Base-by-base conservation (phyloP, 1,140 invertebrate genomes). In the Rhagoletis zephyria region DNA sequence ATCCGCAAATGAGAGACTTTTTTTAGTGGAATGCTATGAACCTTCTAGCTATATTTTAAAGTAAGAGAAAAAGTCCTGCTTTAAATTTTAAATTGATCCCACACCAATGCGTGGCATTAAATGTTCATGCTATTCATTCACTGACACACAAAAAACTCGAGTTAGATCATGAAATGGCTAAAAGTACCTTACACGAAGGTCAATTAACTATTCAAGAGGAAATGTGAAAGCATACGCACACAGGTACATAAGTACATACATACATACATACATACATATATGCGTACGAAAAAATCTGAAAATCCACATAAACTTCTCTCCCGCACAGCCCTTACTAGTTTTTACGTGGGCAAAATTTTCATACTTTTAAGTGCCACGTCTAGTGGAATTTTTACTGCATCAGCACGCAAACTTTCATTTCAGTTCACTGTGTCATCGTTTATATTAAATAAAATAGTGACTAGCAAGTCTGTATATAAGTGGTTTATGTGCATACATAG, bases 381-480 rank as follows among this genome's bases (percentile, higher is more conserved):
- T 81, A 56, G 45, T 16, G 74, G 48, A 45, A 81, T 81, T 81
- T 81, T 19, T 42, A 56, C 74, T 56, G 48, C 74, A 81, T 56
- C 74, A 56, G 48, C 74, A 81, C 51, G 74, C 74, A 81, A 81
- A 81, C 51, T 81, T 81, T 56, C 48, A 9, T 77, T 51, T 77
- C 70, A 77, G 70, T 81, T 81, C 74, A 81, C 74, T 81, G n/a
- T 81, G 74, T 81, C 74, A 81, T 2, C 74, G 45, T 56, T 81
- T 81, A n/a, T 12, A 9, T 42, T 51, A 56, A 5, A 81, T 7
- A 56, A 81, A 74, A 74, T 30, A 67, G 9, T 30, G 40, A 9
- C 30, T 40, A 9, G 64, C 40, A 19, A 9, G 30, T 48, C 42
- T 48, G 42, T 74, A 6, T 45, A 67, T 6, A 48, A 9, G 42